These are phyloP conservation scores for Thunnus maccoyii DNA, from an alignment of 2,113 vertebrate species.

Conservation along the genomic window DNA sequence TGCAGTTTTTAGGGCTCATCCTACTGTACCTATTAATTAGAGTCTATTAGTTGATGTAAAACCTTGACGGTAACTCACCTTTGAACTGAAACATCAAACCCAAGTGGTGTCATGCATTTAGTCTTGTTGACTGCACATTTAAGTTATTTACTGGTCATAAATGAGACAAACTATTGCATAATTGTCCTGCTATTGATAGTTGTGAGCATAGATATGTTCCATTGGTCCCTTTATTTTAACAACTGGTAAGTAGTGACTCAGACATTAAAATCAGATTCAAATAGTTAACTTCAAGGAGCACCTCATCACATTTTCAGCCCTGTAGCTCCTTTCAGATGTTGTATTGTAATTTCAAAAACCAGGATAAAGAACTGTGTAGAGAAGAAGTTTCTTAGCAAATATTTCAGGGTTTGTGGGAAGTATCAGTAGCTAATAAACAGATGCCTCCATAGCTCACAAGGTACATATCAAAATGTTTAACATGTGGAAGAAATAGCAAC, in stretches of 20 bases:
- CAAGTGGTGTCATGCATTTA: neutral
- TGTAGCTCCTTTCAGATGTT: neutral
- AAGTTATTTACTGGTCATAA: neutral
- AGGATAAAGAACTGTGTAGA: slow-evolving; percentile 45
- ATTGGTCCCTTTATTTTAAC: neutral
- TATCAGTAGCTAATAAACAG: slow-evolving; percentile 69
- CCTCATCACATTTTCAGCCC: too few species aligned
- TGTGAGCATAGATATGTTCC: neutral
- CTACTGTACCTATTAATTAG: neutral
- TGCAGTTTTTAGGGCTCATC: slow-evolving; percentile 32
- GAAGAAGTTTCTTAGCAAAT: slow-evolving; percentile 44
- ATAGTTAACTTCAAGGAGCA: too few species aligned
- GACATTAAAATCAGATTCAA: slow-evolving; percentile 4
- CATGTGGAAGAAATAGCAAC: neutral
- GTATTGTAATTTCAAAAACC: slow-evolving; percentile 22
- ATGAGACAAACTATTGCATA: neutral
- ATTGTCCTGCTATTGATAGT: neutral
- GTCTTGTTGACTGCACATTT: neutral
- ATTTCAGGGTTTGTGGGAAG: slow-evolving; percentile 33
- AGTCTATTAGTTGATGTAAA: neutral
- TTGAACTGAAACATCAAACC: neutral
- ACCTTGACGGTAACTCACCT: neutral
- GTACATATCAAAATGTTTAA: slow-evolving; percentile 33
- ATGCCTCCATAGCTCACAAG: slow-evolving; percentile 22
- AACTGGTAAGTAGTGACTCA: neutral